Evolutionary conservation across 2,797 vertebrate genomes (phyloP), one percentile per base, ranked within the genome.

Genomic region (Pipistrellus nathusii): DNA sequence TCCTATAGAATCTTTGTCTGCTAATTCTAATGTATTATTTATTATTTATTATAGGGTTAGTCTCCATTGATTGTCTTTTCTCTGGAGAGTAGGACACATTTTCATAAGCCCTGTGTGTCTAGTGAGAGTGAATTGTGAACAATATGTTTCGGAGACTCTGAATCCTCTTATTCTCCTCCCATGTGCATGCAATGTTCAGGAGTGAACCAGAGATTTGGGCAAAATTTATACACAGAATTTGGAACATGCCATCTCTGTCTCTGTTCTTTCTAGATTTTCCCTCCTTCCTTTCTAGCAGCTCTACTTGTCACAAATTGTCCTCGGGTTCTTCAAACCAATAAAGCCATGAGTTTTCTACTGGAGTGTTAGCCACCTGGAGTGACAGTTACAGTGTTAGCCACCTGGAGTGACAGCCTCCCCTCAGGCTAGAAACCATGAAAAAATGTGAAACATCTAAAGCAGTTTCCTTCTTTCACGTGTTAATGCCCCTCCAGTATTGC

Each of bases 231-330:
- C 30, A 73, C 41, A 85, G 25, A 85, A 81, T 69, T 55, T 82
- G 25, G 44, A 80, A 46, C 44, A 25, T 53, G 71, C 30, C 21
- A 12, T 62, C 41, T 87, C 82, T 84, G 27, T 64, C 86, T 92
- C 46, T 81, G 20, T 77, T 86, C 69, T 94, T 84, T 84, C 64
- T 66, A 62, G 64, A 15, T 59, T 93, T 41, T 90, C 71, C 48
- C 41, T 80, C 11, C 66, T 78, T 64, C n/a, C 48, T 69, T 59
- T 46, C 57, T n/a, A 59, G 73, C 23, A 75, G 55, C 44, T 44
- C 18, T 15, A 35, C 73, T 64, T 59, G 23, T 85, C 88, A 87
- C 62, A 87, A 41, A 51, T 51, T 38, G 41, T 75, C 38, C 55
- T 76, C 51, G 48, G 64, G 17, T 55, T 76, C 78, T 88, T 80